phyloP scores from a whole-genome alignment of 2,113 vertebrate genomes.

The Cyanoderma ruficeps region DNA sequence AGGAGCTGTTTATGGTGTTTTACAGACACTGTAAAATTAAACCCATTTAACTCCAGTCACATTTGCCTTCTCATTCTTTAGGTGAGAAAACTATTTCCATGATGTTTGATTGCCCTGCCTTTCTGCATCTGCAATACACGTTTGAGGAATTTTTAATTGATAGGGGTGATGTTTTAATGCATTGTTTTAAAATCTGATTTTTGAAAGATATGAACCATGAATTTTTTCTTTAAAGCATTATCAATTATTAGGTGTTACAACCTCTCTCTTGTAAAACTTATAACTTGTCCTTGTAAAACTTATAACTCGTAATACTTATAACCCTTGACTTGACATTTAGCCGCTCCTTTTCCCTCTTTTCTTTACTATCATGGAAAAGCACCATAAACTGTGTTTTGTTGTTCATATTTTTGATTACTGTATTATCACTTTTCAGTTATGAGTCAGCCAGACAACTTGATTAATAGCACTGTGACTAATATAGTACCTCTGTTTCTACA shows the following conservation, averaged over 20 bases:
- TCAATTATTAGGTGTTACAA: not conserved
- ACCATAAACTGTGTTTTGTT: not conserved
- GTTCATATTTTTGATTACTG: not conserved
- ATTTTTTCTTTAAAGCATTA: not conserved
- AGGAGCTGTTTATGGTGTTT: not conserved
- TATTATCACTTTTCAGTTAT: constrained; percentile 50
- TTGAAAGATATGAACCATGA: not conserved
- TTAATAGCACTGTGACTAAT: constrained; percentile 52
- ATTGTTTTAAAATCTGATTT: not conserved
- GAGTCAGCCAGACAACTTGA: constrained; percentile 63
- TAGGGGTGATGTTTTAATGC: not conserved
- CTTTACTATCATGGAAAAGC: constrained; percentile 42
- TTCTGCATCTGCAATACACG: not conserved
- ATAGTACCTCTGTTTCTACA: not conserved
- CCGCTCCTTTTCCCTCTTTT: not conserved
- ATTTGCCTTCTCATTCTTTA: not conserved
- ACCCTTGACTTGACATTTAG: not conserved
- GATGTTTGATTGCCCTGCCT: not conserved
- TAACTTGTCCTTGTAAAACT: not conserved
- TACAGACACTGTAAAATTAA: not conserved
- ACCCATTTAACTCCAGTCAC: not conserved
- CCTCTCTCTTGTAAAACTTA: not conserved
- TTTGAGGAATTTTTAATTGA: not conserved
- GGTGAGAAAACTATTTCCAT: not conserved
- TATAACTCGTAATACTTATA: not conserved